These are phyloP conservation scores for Cetoscarus ocellatus DNA, from an alignment of 2,797 vertebrate genomes.

Conservation along the genomic window DNA sequence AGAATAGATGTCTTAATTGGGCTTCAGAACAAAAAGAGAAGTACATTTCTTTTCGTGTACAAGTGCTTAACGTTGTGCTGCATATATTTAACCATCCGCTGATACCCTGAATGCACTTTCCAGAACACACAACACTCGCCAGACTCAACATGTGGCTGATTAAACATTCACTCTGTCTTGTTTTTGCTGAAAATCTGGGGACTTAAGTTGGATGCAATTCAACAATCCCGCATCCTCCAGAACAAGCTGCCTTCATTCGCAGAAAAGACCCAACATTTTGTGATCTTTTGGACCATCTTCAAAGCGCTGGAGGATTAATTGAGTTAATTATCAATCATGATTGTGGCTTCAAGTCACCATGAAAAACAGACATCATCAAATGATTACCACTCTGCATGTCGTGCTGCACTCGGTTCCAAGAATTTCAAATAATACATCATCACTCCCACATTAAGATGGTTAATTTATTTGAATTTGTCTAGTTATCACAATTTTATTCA, in stretches of 20 bases:
- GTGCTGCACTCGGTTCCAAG: too few relatives aligned
- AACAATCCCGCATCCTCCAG: not conserved
- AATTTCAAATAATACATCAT: too few relatives aligned
- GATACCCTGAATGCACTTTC: not conserved
- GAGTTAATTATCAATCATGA: too few relatives aligned
- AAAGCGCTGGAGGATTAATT: too few relatives aligned
- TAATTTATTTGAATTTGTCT: too few relatives aligned
- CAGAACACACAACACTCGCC: not conserved
- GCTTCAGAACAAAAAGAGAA: constrained; percentile 13
- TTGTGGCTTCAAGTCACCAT: too few relatives aligned
- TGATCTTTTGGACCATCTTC: not conserved
- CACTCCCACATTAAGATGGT: too few relatives aligned
- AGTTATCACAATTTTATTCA: too few relatives aligned
- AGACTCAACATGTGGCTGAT: constrained; percentile 25
- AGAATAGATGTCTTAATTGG: constrained; percentile 48
- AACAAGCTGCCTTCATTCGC: not conserved
- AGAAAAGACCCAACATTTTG: not conserved
- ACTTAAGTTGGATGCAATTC: not conserved
- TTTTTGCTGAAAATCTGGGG: not conserved
- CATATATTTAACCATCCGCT: constrained; percentile 4
- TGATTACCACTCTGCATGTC: too few relatives aligned
- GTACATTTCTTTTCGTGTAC: not conserved
- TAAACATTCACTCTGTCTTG: not conserved
- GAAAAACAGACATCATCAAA: too few relatives aligned
- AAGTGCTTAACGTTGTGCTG: not conserved